These are phyloP conservation scores for Dolichoris vasculosae DNA, from an alignment of 1,140 invertebrate genomes.

Conservation along the genomic window DNA sequence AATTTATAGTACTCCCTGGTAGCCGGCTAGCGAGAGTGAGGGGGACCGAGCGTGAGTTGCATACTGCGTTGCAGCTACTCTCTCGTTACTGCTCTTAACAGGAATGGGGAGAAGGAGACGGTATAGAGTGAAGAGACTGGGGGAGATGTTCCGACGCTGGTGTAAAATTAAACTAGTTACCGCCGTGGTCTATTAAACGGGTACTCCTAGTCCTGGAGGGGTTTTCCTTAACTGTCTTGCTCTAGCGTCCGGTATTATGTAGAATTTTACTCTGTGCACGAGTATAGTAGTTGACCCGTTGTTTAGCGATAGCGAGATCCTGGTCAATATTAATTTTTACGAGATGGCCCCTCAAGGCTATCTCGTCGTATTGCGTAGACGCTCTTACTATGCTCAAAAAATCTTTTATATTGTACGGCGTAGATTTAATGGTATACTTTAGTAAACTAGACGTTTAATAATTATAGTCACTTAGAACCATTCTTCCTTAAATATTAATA, in stretches of 20 bases:
- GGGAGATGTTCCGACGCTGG: constrained; percentile 60
- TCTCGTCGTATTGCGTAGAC: neutral
- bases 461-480: neutral
- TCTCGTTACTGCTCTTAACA: neutral
- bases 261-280: neutral
- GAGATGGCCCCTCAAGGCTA: neutral
- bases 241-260: neutral
- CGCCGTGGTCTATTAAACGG: constrained; percentile 57
- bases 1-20: constrained; percentile 65
- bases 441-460: neutral
- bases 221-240: constrained; percentile 29
- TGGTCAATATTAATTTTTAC: neutral
- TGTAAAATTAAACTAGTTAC: constrained; percentile 67
- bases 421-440: neutral
- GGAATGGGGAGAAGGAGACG: constrained; percentile 2
- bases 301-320: neutral
- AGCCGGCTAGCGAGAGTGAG: constrained; percentile 56
- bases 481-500: neutral
- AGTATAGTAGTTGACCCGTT: neutral
- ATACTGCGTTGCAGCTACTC: neutral
- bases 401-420: neutral
- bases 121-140: constrained; percentile 49
- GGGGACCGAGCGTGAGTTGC: neutral
- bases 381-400: neutral
- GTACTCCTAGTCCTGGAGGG: constrained; percentile 51